phyloP scores from a whole-genome alignment of 2,113 vertebrate genomes.

The Spea bombifrons region DNA sequence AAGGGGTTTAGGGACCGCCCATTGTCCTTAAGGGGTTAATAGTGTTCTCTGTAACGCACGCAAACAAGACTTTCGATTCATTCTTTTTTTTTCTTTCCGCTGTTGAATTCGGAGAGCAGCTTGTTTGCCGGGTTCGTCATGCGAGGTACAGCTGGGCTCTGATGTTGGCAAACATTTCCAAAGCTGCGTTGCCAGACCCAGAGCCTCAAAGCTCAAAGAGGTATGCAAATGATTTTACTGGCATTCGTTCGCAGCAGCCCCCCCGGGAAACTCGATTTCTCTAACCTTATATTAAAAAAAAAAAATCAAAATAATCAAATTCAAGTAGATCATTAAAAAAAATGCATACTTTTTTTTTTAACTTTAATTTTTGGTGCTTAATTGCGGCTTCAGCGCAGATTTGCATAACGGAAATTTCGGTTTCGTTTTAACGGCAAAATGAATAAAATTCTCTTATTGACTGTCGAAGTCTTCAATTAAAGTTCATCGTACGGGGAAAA shows the following conservation, averaged over 20 bases:
- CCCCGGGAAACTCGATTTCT: conserved; percentile 23
- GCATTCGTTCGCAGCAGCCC: conserved; percentile 1
- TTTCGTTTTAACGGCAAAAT: too few relatives aligned
- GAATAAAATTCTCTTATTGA: too few relatives aligned
- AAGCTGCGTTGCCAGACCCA: conserved; percentile 35
- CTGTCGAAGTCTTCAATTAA: too few relatives aligned
- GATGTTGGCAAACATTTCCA: conserved; percentile 39
- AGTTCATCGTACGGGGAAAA: too few relatives aligned
- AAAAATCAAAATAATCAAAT: neutral
- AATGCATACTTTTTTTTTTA: too few relatives aligned
- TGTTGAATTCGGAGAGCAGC: conserved; percentile 17
- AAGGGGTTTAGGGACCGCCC: too few relatives aligned
- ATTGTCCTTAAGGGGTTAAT: neutral
- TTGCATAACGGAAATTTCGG: too few relatives aligned
- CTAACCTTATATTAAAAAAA: conserved; percentile 7
- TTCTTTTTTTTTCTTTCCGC: conserved; percentile 20
- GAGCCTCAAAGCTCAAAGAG: conserved; percentile 40
- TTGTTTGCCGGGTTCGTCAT: conserved; percentile 29
- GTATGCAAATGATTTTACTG: conserved; percentile 44
- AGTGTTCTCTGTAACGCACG: conserved; percentile 6
- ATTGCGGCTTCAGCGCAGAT: too few relatives aligned
- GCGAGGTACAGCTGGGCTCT: conserved; percentile 35
- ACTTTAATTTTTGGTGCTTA: too few relatives aligned
- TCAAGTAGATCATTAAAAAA: neutral
- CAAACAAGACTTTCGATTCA: conserved; percentile 24